A percentile compares a stretch with the other conserved stretches of the same genome.
These are phyloP conservation scores for Sebastes goodei DNA, from an alignment of 2,797 vertebrate genomes.

Conservation along the genomic window DNA sequence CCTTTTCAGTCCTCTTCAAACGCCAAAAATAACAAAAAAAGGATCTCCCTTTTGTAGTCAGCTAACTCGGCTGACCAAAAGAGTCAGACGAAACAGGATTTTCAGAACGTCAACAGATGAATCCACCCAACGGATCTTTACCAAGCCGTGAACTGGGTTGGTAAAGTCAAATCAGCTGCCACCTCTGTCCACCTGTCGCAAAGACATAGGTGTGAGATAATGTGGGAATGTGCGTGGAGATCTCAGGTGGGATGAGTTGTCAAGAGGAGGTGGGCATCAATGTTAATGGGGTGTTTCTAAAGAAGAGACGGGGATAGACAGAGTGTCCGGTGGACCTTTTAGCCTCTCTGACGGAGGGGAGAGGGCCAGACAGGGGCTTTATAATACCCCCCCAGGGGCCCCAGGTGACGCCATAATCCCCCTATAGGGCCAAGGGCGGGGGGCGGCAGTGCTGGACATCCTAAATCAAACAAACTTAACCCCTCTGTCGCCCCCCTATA, in stretches of 20 bases:
- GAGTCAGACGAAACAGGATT: constrained; percentile 36
- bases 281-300: constrained; percentile 67
- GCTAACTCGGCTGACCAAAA: constrained; percentile 45
- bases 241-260: constrained; percentile 68
- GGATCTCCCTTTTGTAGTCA: constrained; percentile 53
- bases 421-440: constrained; percentile 60
- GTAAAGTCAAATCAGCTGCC: constrained; percentile 69
- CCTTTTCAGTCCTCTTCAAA: constrained; percentile 59
- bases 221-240: constrained; percentile 52
- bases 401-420: constrained; percentile 84
- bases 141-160: constrained; percentile 41
- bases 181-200: constrained; percentile 75
- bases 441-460: constrained; percentile 60
- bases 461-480: constrained; percentile 80
- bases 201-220: constrained; percentile 76
- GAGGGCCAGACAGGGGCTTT: constrained; percentile 82
- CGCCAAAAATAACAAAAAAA: constrained; percentile 34
- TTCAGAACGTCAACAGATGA: constrained; percentile 47
- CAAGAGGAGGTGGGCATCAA: constrained; percentile 76
- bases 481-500: constrained; percentile 49
- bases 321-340: constrained; percentile 80
- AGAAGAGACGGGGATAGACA: constrained; percentile 72
- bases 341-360: constrained; percentile 83
- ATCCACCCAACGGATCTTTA: constrained; percentile 61
- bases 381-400: constrained; percentile 81